A percentile compares a stretch with the other conserved stretches of the same genome.
phyloP scores from a whole-genome alignment of 23 tunicate species.

The Aplidium turbinatum region DNA sequence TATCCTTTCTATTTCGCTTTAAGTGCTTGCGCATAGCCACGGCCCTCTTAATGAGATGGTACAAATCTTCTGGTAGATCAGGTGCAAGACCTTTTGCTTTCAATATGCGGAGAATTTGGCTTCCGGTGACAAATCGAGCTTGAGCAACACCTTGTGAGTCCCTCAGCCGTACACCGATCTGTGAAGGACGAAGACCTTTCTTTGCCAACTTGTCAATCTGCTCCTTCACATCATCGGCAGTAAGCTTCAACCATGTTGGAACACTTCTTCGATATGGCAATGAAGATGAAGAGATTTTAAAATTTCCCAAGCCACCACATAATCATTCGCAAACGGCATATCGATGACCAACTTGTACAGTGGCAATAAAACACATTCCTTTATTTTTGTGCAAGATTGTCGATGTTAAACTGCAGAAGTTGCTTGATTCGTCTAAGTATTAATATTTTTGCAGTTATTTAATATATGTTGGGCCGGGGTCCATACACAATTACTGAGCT shows the following conservation, averaged over 20 bases:
- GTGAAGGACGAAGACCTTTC: slow-evolving; percentile 97
- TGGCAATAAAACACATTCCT: too few relatives aligned
- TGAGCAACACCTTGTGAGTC: slow-evolving; percentile 99
- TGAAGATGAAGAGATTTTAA: slow-evolving; percentile 94
- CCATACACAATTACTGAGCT: too few relatives aligned
- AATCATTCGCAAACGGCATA: too few relatives aligned
- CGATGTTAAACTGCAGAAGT: too few relatives aligned
- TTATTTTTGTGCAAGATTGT: too few relatives aligned
- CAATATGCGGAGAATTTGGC: slow-evolving; percentile 84
- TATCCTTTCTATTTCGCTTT: slow-evolving; percentile 97
- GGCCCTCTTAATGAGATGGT: slow-evolving; percentile 95
- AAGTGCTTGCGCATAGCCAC: slow-evolving; percentile 99
- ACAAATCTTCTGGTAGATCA: slow-evolving; percentile 92
- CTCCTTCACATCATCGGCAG: slow-evolving; percentile 93
- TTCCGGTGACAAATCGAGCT: slow-evolving; percentile 90
- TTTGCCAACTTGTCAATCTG: slow-evolving; percentile 93
- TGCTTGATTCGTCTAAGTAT: too few relatives aligned
- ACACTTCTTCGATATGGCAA: slow-evolving; percentile 95
- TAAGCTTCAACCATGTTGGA: slow-evolving; percentile 92
- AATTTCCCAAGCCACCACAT: too few relatives aligned
- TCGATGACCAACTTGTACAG: too few relatives aligned
- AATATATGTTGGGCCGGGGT: too few relatives aligned
- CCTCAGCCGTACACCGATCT: slow-evolving; percentile 92
- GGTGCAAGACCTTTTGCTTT: slow-evolving; percentile 97
- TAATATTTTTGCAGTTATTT: too few relatives aligned